A percentile compares a stretch with the other conserved stretches of the same genome.
Conservation (phyloP, 2,113 vertebrate genomes). For the Ellobius talpinus region DNA sequence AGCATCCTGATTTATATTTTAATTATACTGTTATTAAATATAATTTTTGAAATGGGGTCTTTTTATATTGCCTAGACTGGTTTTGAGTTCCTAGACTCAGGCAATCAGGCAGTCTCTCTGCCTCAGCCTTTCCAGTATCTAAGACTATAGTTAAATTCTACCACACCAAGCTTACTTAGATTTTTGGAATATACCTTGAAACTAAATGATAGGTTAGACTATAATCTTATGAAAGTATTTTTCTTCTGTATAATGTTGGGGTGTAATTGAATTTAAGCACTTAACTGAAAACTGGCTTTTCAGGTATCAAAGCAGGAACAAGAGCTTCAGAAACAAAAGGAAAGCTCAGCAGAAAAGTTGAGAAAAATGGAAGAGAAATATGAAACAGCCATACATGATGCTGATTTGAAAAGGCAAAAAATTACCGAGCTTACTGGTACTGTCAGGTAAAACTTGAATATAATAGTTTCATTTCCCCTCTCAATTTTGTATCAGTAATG, state of each 20-base stretch:
- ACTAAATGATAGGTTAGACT: slow-evolving; percentile 12
- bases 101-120: background rate
- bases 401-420: slow-evolving; percentile 87
- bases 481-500: background rate
- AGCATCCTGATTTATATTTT: slow-evolving; percentile 20
- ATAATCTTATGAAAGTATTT: slow-evolving; percentile 38
- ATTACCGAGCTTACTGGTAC: slow-evolving; percentile 87
- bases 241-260: slow-evolving; percentile 63
- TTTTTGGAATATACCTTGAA: slow-evolving; percentile 42
- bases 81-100: background rate
- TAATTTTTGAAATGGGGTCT: background rate
- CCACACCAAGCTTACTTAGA: background rate
- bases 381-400: slow-evolving; percentile 82
- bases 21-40: background rate
- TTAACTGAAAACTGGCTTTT: slow-evolving; percentile 58
- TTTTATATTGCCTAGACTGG: background rate
- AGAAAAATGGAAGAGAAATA: slow-evolving; percentile 87
- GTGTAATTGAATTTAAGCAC: slow-evolving; percentile 65
- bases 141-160: background rate
- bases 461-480: slow-evolving; percentile 48
- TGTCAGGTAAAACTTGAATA: slow-evolving; percentile 86
- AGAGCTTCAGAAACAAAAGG: slow-evolving; percentile 91
- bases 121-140: background rate
- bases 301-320: slow-evolving; percentile 94
- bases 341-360: slow-evolving; percentile 86